A percentile compares a stretch with the other conserved stretches of the same genome.
Conservation (phyloP, 2,888 invertebrate species). For the Oscheius onirici region DNA sequence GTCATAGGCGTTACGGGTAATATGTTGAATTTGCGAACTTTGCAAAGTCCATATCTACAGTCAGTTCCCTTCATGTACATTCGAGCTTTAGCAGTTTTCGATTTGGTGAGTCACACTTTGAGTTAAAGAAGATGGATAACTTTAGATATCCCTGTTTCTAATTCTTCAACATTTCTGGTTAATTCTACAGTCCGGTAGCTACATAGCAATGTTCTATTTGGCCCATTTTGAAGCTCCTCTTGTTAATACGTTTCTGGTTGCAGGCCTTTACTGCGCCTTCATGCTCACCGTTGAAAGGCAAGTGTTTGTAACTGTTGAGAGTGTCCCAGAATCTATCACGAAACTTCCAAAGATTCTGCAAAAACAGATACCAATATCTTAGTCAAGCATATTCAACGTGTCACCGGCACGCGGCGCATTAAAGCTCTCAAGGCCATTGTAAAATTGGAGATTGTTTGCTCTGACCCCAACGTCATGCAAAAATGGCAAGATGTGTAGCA, state of each 20-base stretch:
- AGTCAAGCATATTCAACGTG: background rate
- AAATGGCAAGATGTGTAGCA: slow-evolving; percentile 25
- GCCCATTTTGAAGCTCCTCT: slow-evolving; percentile 80
- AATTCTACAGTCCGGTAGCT: slow-evolving; percentile 17
- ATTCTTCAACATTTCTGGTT: slow-evolving; percentile 42
- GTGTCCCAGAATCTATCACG: too few species aligned
- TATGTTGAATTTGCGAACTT: slow-evolving; percentile 82
- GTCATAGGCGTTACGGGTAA: slow-evolving; percentile 78
- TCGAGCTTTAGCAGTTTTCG: slow-evolving; percentile 82
- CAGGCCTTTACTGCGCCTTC: slow-evolving; percentile 69
- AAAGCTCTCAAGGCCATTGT: slow-evolving; percentile 32
- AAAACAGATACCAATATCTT: background rate
- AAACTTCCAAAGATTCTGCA: background rate
- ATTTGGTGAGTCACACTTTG: slow-evolving; percentile 75
- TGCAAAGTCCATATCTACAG: slow-evolving; percentile 82
- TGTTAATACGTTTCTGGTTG: slow-evolving; percentile 78
- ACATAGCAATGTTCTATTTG: slow-evolving; percentile 76
- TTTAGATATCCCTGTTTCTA: slow-evolving; percentile 24
- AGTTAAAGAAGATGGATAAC: background rate
- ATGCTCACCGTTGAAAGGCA: slow-evolving; percentile 68
- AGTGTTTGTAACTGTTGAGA: background rate
- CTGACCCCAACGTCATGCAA: slow-evolving; percentile 27
- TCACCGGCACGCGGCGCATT: slow-evolving; percentile 22
- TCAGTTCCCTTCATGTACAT: slow-evolving; percentile 84
- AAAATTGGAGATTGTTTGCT: slow-evolving; percentile 33